Evolutionary conservation across 2,797 vertebrate species (phyloP), one percentile per base, ranked within the genome.

Genomic region (Cirrhinus mrigala): DNA sequence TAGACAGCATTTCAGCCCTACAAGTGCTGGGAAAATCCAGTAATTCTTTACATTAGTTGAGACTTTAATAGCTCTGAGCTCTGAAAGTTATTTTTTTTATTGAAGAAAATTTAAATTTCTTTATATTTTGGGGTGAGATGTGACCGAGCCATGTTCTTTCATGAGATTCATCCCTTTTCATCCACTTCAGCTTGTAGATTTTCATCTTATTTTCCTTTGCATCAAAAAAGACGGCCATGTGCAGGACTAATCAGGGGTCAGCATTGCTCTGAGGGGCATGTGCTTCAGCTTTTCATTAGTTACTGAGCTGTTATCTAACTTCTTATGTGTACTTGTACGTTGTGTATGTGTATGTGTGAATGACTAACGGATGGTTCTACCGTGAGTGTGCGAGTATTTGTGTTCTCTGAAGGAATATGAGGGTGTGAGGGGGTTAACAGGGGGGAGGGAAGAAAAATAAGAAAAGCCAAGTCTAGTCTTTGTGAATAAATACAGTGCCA

Each of bases 251-350:
- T 79, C 90, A 83, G 90, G 89, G 90, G 75, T 87, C 83, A 85
- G 88, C 82, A 88, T 85, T 85, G 90, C 90, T 90, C 60, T 89
- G 84, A 89, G 84, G 88, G 86, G 90, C 90, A 90, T 90, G 87
- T 85, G 89, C 83, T 90, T 89, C 86, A 86, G 89, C 89, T 91
- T 91, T 89, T 89, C 88, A 90, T 89, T 84, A 83, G 90, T 86
- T 79, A 90, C 88, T 90, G 86, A 90, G 90, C 89, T 75, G 90
- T 89, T n/a, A 73, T 88, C 69, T 77, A 80, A 89, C 90, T 87
- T 92, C 82, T 85, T 90, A 81, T 89, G 87, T 91, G 87, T 88
- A 75, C 77, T 86, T 81, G 90, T 91, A 84, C 78, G 58, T 90
- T 87, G 86, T 84, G 66, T 87, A 82, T 5, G 73, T 81, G 46